These are phyloP conservation scores for Clostera curtula DNA, from an alignment of 2,888 invertebrate genomes.

Conservation along the genomic window DNA sequence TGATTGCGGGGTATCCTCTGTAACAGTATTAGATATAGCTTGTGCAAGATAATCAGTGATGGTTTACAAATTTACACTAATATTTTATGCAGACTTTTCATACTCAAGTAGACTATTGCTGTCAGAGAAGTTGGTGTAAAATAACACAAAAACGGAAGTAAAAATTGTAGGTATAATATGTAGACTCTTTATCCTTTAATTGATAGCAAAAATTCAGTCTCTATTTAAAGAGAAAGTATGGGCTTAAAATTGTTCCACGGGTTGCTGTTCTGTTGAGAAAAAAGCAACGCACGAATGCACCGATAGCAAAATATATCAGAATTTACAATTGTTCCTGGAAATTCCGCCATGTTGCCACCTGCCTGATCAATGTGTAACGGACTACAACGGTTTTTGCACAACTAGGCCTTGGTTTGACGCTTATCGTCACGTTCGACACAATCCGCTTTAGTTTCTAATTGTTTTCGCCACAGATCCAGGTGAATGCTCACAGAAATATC, in stretches of 20 bases:
- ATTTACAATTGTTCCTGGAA: constrained; percentile 51
- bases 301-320: constrained; percentile 49
- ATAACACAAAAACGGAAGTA: too few species aligned
- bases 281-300: constrained; percentile 48
- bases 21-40: not conserved
- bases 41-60: too few species aligned
- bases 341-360: constrained; percentile 33
- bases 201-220: too few species aligned
- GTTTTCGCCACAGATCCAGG: constrained; percentile 24
- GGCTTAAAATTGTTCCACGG: constrained; percentile 46
- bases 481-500: constrained; percentile 20
- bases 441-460: constrained; percentile 40
- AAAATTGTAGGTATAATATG: too few species aligned
- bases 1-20: constrained; percentile 10
- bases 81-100: too few species aligned
- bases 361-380: constrained; percentile 47
- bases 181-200: too few species aligned
- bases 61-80: too few species aligned
- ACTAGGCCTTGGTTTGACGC: constrained; percentile 44
- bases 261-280: constrained; percentile 37
- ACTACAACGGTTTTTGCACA: constrained; percentile 58
- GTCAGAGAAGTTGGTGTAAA: too few species aligned
- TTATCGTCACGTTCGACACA: constrained; percentile 37
- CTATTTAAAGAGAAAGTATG: too few species aligned
- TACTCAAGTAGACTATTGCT: too few species aligned